Conservation (phyloP, 2,797 vertebrate genomes). For the Acrossocheilus fasciatus region DNA sequence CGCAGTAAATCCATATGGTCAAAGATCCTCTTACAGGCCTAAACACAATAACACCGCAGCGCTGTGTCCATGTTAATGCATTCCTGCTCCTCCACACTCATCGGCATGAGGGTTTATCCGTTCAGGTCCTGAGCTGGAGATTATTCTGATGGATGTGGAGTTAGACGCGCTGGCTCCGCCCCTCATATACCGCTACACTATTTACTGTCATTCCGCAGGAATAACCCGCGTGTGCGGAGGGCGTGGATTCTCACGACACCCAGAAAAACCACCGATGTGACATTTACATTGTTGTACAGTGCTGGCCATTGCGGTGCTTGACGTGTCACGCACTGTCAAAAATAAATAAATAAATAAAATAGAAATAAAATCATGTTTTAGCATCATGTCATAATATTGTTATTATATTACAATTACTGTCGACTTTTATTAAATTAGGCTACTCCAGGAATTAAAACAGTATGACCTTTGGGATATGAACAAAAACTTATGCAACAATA, state of each 20-base stretch:
- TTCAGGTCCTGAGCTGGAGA: constrained; percentile 59
- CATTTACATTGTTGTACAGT: background rate
- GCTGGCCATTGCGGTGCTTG: background rate
- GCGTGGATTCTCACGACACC: constrained; percentile 15
- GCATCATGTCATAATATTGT: background rate
- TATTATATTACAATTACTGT: background rate
- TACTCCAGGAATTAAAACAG: background rate
- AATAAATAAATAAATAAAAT: too few species aligned
- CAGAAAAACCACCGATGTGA: constrained; percentile 10
- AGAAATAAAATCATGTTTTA: background rate
- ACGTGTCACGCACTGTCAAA: background rate
- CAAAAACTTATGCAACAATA: background rate
- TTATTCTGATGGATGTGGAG: constrained; percentile 78
- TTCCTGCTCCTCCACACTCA: constrained; percentile 13
- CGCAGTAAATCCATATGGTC: constrained; percentile 23
- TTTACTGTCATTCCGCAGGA: constrained; percentile 69
- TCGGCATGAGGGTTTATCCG: constrained; percentile 39
- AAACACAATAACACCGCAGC: constrained; percentile 19
- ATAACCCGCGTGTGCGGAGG: constrained; percentile 44
- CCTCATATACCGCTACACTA: constrained; percentile 71
- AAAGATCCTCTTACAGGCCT: constrained; percentile 29
- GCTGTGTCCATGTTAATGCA: background rate
- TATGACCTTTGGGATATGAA: background rate
- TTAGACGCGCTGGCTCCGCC: constrained; percentile 81
- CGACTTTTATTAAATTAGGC: background rate